Percentiles rank a stretch among this genome's conserved stretches.
Evolutionary conservation across 2,888 invertebrate genomes (phyloP).

Genomic region (Monoplex corrugatus): DNA sequence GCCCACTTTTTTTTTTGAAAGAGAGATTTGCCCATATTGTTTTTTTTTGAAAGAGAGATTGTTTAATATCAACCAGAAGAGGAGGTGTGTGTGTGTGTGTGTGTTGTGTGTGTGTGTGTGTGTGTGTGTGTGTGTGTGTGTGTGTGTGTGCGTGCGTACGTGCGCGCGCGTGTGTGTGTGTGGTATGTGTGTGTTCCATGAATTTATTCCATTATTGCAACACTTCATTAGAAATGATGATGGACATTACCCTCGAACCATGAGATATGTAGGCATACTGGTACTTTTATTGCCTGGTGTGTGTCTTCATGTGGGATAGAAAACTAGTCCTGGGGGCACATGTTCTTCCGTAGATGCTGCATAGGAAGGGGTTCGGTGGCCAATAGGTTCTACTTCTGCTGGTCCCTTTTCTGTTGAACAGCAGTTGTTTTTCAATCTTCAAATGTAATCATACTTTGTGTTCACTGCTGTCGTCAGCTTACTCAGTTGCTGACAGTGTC

Average conservation of each 20-base stretch:
- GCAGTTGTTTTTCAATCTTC: no score
- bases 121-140: neutral
- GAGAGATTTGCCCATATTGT: neutral
- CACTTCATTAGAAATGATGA: no score
- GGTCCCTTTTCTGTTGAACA: no score
- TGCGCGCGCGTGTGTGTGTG: constrained; percentile 12
- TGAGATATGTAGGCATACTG: neutral
- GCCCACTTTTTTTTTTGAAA: neutral
- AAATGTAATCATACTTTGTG: no score
- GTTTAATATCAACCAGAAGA: neutral
- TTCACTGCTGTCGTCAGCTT: no score
- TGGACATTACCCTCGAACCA: neutral
- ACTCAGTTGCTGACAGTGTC: no score
- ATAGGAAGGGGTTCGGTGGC: no score
- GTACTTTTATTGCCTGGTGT: neutral
- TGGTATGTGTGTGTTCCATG: no score
- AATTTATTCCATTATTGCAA: no score
- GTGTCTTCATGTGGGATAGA: neutral
- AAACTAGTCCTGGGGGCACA: no score
- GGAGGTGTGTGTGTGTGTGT: neutral
- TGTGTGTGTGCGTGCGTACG: neutral
- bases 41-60: neutral
- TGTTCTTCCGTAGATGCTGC: no score
- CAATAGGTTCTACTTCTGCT: no score
- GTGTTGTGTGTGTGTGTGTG: neutral